Percentiles rank a stretch among this genome's conserved stretches.
Evolutionary conservation across 2,113 vertebrate species (phyloP).

Genomic region (Microcebus tavaratra): DNA sequence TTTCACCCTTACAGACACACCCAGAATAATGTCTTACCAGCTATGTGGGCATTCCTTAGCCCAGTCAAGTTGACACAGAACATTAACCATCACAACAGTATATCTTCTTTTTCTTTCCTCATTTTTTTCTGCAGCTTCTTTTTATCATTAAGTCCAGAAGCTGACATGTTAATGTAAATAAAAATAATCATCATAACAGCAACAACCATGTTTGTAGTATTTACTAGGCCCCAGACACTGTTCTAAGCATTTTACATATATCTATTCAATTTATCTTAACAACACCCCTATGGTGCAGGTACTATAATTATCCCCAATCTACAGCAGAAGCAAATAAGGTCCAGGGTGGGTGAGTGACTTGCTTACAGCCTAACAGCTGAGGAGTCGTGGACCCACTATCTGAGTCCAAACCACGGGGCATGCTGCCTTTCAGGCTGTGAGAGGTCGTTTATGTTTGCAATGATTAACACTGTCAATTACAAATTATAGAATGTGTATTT

Average conservation of each 20-base stretch:
- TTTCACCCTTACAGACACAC: neutral
- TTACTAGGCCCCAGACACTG: neutral
- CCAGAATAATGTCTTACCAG: neutral
- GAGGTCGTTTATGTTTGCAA: neutral
- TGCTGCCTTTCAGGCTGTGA: neutral
- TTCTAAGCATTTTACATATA: neutral
- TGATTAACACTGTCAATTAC: neutral
- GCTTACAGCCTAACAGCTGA: neutral
- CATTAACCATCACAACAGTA: neutral
- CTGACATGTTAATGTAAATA: neutral
- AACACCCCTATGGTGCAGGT: neutral
- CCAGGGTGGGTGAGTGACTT: neutral
- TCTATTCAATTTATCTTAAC: neutral
- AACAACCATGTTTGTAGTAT: neutral
- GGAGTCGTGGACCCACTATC: accelerated
- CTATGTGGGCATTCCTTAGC: neutral
- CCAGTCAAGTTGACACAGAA: no score
- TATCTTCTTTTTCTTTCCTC: neutral
- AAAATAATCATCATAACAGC: neutral
- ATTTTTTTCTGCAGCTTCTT: neutral
- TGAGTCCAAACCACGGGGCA: neutral
- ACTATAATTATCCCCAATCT: neutral
- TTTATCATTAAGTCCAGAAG: neutral
- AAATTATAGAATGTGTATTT: neutral
- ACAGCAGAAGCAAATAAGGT: neutral